Conservation (phyloP, 2,113 vertebrate genomes). For the Alexandromys fortis region DNA sequence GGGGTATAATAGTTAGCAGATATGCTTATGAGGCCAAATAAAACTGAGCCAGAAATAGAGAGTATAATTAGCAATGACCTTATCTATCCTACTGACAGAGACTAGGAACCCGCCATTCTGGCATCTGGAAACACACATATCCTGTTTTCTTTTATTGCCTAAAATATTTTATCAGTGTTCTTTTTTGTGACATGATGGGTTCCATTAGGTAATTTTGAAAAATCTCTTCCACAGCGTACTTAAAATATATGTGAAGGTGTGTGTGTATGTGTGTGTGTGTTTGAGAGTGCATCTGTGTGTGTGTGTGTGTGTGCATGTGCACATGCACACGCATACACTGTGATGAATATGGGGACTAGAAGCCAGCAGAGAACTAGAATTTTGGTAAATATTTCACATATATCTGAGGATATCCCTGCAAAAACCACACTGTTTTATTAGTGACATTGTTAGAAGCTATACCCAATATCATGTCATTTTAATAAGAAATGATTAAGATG, state of each 20-base stretch:
- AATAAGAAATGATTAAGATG: not conserved
- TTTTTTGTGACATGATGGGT: not conserved
- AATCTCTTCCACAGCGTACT: not conserved
- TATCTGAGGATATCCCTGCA: not conserved
- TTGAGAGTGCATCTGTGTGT: not conserved
- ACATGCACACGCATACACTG: too few species aligned
- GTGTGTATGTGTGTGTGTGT: not conserved
- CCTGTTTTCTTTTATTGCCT: not conserved
- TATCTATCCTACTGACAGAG: not conserved
- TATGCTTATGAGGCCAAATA: constrained; percentile 19
- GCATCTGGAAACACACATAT: not conserved
- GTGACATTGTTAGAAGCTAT: not conserved
- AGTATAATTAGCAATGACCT: constrained; percentile 63
- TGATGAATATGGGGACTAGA: not conserved
- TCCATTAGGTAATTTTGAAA: not conserved
- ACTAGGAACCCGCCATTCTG: not conserved
- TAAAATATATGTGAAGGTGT: not conserved
- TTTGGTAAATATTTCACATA: not conserved
- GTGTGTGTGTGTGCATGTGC: not conserved
- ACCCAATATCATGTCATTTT: not conserved
- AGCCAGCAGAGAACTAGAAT: not conserved
- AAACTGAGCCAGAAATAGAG: constrained; percentile 28
- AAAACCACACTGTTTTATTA: not conserved
- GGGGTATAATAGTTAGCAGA: constrained; percentile 10
- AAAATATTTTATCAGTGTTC: not conserved